Evolutionary conservation across 2,797 vertebrate genomes (phyloP).

Genomic region (Melanotaenia parkinsoni): DNA sequence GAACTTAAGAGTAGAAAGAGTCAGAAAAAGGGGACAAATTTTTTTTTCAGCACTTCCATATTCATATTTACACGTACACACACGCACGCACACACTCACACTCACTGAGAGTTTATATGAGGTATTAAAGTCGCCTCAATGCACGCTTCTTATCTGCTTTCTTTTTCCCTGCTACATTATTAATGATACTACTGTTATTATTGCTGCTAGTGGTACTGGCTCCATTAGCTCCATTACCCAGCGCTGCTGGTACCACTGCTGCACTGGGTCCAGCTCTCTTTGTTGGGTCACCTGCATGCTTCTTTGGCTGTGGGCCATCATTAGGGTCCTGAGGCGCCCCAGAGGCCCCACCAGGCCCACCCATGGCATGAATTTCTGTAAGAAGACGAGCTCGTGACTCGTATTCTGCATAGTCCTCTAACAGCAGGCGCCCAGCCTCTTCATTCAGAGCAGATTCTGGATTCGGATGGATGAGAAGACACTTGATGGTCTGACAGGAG

Average conservation of each 20-base stretch:
- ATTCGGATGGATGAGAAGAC: constrained; percentile 95
- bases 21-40: constrained; percentile 61
- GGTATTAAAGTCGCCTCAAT: constrained; percentile 90
- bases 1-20: constrained; percentile 59
- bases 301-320: constrained; percentile 86
- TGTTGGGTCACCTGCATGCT: constrained; percentile 85
- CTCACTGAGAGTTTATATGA: constrained; percentile 45
- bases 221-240: constrained; percentile 81
- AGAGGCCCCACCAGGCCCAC: constrained; percentile 76
- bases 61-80: constrained; percentile 75
- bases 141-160: constrained; percentile 95
- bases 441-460: constrained; percentile 93
- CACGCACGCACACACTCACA: constrained; percentile 41
- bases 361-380: constrained; percentile 92
- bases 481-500: constrained; percentile 90
- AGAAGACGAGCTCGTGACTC: constrained; percentile 91
- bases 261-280: constrained; percentile 79
- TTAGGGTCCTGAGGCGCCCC: constrained; percentile 80
- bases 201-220: constrained; percentile 74
- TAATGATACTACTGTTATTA: constrained; percentile 80
- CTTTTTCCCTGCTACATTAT: constrained; percentile 88
- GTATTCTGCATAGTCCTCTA: constrained; percentile 94
- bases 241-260: constrained; percentile 68
- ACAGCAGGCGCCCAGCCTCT: constrained; percentile 90
- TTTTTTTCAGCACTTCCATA: constrained; percentile 79